These are phyloP conservation scores for Rhinichthys klamathensis DNA, from an alignment of 2,113 vertebrate species.

Conservation along the genomic window DNA sequence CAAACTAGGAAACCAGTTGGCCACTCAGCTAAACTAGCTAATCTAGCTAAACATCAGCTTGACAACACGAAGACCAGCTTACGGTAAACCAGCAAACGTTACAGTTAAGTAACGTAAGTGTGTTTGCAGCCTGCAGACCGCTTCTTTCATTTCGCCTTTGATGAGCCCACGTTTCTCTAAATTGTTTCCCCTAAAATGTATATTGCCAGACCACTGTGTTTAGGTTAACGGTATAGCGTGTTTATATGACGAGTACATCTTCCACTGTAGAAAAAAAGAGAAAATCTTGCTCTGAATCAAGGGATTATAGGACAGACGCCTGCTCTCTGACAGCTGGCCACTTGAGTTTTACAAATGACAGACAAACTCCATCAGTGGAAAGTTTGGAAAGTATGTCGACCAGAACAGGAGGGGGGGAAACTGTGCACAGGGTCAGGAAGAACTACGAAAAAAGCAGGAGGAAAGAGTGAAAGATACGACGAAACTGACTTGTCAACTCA, in stretches of 20 bases:
- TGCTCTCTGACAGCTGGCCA: constrained; percentile 55
- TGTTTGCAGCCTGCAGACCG: constrained; percentile 21
- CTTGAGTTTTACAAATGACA: constrained; percentile 54
- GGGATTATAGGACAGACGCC: constrained; percentile 59
- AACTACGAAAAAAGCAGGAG: constrained; percentile 7
- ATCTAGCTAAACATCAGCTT: too few relatives aligned
- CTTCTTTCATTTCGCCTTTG: constrained; percentile 49
- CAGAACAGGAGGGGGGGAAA: neutral
- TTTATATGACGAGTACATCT: constrained; percentile 56
- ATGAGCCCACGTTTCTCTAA: constrained; percentile 57
- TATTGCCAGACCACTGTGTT: constrained; percentile 55
- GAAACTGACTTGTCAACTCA: neutral
- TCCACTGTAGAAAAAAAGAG: constrained; percentile 46
- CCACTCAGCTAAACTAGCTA: too few relatives aligned
- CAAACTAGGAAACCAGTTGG: too few relatives aligned
- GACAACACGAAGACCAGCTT: too few relatives aligned
- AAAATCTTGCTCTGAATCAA: constrained; percentile 53
- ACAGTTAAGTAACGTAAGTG: neutral
- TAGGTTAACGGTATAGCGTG: constrained; percentile 59
- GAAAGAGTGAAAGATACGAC: neutral
- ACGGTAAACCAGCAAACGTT: too few relatives aligned
- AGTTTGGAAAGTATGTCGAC: constrained; percentile 33
- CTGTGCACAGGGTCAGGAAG: neutral
- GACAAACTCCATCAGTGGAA: constrained; percentile 51
- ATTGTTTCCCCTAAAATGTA: constrained; percentile 56